Conservation (phyloP, 2,888 invertebrate genomes). For the Drosophila macrospina region DNA sequence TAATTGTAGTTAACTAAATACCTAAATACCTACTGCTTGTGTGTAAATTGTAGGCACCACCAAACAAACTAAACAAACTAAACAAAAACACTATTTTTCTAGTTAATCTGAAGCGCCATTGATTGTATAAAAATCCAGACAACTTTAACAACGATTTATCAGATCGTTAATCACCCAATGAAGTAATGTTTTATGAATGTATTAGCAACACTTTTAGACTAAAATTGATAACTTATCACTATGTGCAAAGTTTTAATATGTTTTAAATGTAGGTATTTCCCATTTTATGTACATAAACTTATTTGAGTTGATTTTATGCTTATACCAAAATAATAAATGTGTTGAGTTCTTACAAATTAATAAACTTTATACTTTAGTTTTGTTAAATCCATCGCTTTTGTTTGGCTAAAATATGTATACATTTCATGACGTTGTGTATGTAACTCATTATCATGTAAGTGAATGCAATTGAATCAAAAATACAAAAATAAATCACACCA, state of each 20-base stretch:
- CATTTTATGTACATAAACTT: conserved; percentile 25
- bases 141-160: conserved; percentile 49
- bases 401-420: conserved; percentile 24
- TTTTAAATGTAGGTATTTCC: conserved; percentile 11
- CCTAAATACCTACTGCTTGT: conserved; percentile 51
- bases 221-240: neutral
- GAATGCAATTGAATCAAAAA: conserved; percentile 78
- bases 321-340: conserved; percentile 21
- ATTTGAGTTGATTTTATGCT: conserved; percentile 19
- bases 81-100: conserved; percentile 56
- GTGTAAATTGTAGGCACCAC: conserved; percentile 51
- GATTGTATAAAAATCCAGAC: conserved; percentile 66
- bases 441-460: conserved; percentile 57
- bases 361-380: neutral
- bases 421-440: conserved; percentile 55
- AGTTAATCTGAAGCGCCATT: conserved; percentile 45
- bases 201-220: neutral
- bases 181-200: conserved; percentile 15
- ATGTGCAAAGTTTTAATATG: conserved; percentile 12
- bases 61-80: conserved; percentile 20
- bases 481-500: conserved; percentile 77
- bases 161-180: conserved; percentile 6
- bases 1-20: conserved; percentile 21
- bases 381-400: neutral
- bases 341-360: neutral